These are phyloP conservation scores for Samia ricini DNA, from an alignment of 1,140 invertebrate species.

Conservation along the genomic window DNA sequence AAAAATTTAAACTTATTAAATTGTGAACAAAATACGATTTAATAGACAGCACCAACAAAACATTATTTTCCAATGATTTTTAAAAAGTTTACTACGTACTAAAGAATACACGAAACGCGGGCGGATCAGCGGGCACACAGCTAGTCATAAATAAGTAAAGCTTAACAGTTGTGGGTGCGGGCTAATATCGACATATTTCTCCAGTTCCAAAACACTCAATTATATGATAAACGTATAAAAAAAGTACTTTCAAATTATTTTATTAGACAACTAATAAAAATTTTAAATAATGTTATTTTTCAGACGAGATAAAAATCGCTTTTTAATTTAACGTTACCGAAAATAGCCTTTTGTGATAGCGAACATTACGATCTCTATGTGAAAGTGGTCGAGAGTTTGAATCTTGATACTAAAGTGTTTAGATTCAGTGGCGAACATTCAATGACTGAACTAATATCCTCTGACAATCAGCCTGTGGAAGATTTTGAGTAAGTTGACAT, in stretches of 20 bases:
- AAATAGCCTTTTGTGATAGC: conserved; percentile 40
- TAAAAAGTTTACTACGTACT: too few species aligned
- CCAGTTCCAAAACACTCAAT: too few species aligned
- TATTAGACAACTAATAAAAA: background rate
- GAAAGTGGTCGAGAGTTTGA: conserved; percentile 26
- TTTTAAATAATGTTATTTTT: conserved; percentile 9
- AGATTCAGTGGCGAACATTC: conserved; percentile 34
- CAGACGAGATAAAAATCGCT: conserved; percentile 43
- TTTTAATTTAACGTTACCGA: conserved; percentile 37
- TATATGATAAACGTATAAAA: too few species aligned
- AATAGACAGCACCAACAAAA: too few species aligned
- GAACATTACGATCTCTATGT: conserved; percentile 24
- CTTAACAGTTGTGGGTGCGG: too few species aligned
- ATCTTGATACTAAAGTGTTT: conserved; percentile 31
- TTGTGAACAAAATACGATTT: too few species aligned
- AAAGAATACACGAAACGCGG: too few species aligned
- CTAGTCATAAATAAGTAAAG: too few species aligned
- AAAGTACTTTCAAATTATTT: background rate
- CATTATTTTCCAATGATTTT: too few species aligned
- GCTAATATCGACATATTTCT: too few species aligned
- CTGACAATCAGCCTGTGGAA: conserved; percentile 20
- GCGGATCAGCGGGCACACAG: too few species aligned
- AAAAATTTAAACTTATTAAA: too few species aligned
- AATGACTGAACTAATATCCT: conserved; percentile 31
- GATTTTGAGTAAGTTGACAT: conserved; percentile 33